Conservation (phyloP, 2,888 invertebrate genomes). For the Urechis unicinctus region DNA sequence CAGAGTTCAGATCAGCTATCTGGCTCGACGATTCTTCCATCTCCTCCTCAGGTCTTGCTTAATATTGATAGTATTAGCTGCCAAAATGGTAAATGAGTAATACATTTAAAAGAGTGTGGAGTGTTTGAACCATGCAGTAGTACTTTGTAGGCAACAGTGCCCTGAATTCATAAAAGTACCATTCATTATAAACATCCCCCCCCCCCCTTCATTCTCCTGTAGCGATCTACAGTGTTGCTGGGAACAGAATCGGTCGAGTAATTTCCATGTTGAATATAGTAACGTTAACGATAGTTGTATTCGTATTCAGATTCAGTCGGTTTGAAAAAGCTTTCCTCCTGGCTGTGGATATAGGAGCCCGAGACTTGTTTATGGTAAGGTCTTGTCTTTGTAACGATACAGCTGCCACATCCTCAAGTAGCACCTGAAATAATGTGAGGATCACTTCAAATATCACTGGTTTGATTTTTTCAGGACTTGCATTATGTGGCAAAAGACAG, state of each 20-base stretch:
- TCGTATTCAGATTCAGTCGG: slow-evolving; percentile 42
- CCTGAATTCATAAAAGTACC: too few species aligned
- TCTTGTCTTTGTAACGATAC: background rate
- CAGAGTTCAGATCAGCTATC: slow-evolving; percentile 67
- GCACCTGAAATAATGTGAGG: too few species aligned
- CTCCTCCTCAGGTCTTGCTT: slow-evolving; percentile 72
- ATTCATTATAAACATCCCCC: too few species aligned
- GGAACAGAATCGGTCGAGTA: too few species aligned
- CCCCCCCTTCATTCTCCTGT: too few species aligned
- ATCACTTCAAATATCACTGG: background rate
- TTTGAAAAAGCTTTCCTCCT: slow-evolving; percentile 74
- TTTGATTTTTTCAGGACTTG: slow-evolving; percentile 43
- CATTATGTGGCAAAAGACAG: slow-evolving; percentile 46
- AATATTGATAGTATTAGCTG: background rate
- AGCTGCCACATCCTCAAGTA: too few species aligned
- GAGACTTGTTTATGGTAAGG: slow-evolving; percentile 78
- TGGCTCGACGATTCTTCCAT: slow-evolving; percentile 82
- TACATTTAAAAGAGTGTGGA: too few species aligned
- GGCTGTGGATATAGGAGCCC: slow-evolving; percentile 77
- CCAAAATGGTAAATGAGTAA: background rate
- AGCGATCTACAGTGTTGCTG: too few species aligned
- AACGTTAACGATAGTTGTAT: background rate
- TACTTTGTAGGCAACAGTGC: too few species aligned
- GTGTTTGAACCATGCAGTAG: too few species aligned
- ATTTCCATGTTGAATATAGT: too few species aligned